These are phyloP conservation scores for Parelbella ahira DNA, from an alignment of 2,888 invertebrate species.

Conservation along the genomic window DNA sequence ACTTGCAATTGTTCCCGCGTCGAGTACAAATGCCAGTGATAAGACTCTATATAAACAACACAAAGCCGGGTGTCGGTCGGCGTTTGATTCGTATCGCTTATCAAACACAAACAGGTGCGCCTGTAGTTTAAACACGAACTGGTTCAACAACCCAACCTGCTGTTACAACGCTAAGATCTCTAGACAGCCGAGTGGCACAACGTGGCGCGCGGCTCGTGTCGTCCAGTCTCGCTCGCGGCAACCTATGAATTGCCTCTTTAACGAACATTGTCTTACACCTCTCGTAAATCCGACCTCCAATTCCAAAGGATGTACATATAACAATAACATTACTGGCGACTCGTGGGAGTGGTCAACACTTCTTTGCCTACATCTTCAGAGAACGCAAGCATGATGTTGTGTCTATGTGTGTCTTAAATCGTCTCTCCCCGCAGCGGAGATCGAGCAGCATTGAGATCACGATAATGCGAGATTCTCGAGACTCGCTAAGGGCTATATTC, in stretches of 20 bases:
- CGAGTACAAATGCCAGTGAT: slow-evolving; percentile 2
- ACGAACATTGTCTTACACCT: slow-evolving; percentile 12
- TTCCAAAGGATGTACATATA: too few species aligned
- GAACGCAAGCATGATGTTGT: too few species aligned
- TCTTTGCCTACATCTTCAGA: too few species aligned
- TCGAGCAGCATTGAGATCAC: too few species aligned
- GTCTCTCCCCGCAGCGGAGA: too few species aligned
- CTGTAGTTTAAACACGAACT: slow-evolving; percentile 19
- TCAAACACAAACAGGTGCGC: slow-evolving; percentile 23
- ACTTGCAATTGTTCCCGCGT: background rate
- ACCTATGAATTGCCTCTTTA: slow-evolving; percentile 2
- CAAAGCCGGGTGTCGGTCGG: background rate
- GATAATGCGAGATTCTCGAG: too few species aligned
- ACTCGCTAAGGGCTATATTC: too few species aligned
- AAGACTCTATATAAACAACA: slow-evolving; percentile 7
- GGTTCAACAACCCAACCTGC: slow-evolving; percentile 25
- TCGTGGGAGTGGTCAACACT: too few species aligned
- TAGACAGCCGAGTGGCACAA: slow-evolving; percentile 16
- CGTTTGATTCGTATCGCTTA: slow-evolving; percentile 18
- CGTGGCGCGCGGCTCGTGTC: slow-evolving; percentile 10
- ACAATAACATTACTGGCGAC: too few species aligned
- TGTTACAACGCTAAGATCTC: slow-evolving; percentile 14
- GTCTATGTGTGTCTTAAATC: too few species aligned
- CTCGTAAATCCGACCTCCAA: too few species aligned
- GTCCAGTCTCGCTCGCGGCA: slow-evolving; percentile 14